phyloP scores from a whole-genome alignment of 2,113 vertebrate genomes.

The Heptranchias perlo region DNA sequence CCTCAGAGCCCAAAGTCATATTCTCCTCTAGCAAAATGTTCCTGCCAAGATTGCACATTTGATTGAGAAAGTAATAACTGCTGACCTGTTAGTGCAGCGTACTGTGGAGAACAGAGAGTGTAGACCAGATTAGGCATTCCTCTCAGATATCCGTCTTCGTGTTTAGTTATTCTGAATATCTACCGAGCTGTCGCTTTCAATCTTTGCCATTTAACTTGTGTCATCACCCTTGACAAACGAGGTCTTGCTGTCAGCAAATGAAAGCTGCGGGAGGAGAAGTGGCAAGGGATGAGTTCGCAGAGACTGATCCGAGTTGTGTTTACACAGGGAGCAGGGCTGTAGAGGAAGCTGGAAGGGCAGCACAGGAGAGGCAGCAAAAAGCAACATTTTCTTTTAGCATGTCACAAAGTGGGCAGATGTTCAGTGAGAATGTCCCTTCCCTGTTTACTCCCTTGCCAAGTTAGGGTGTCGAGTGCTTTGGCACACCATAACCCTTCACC shows the following conservation, averaged over 20 bases:
- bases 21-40: not conserved
- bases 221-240: not conserved
- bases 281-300: not conserved
- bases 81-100: not conserved
- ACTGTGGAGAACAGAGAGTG: not conserved
- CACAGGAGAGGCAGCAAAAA: not conserved
- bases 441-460: not conserved
- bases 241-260: not conserved
- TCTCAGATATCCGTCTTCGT: not conserved
- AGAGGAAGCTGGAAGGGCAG: not conserved
- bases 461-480: not conserved
- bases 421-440: not conserved
- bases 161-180: not conserved
- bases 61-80: not conserved
- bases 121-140: not conserved
- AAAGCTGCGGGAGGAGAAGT: not conserved
- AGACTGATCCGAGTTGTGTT: not conserved
- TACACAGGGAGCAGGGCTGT: not conserved
- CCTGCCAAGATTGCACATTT: not conserved
- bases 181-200: not conserved
- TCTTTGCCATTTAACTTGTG: not conserved
- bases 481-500: not conserved
- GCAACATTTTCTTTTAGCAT: not conserved
- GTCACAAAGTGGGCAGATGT: not conserved
- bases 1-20: not conserved